Percentiles rank a stretch among this genome's conserved stretches.
phyloP scores from a whole-genome alignment of 2,888 invertebrate genomes.

The Mechanitis messenoides region DNA sequence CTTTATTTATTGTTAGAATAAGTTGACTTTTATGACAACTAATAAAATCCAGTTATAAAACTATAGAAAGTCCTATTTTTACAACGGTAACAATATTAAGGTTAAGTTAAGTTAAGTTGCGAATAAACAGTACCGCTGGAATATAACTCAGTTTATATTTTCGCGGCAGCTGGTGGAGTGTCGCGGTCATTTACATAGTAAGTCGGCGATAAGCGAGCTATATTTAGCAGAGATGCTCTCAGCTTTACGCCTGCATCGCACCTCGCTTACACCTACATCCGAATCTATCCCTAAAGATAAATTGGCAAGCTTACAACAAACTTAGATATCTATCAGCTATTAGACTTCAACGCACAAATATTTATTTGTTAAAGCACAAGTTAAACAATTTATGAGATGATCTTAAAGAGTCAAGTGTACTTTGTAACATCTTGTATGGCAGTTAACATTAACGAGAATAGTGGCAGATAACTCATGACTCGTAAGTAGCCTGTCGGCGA shows the following conservation, averaged over 20 bases:
- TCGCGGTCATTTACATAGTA: conserved; percentile 75
- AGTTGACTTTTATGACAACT: too few species aligned
- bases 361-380: background rate
- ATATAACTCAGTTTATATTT: conserved; percentile 48
- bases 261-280: conserved; percentile 51
- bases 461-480: conserved; percentile 63
- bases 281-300: conserved; percentile 28
- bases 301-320: conserved; percentile 24
- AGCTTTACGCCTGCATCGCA: conserved; percentile 38
- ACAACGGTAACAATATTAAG: too few species aligned
- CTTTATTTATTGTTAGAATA: too few species aligned
- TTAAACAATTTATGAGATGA: conserved; percentile 7
- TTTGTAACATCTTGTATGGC: conserved; percentile 44
- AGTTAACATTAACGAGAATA: conserved; percentile 66
- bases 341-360: conserved; percentile 31
- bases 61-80: too few species aligned
- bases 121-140: too few species aligned
- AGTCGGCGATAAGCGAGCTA: conserved; percentile 72
- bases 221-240: conserved; percentile 68
- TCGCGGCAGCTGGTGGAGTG: conserved; percentile 67
- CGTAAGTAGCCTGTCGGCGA: conserved; percentile 36
- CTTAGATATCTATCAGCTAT: conserved; percentile 20
- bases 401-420: conserved; percentile 44
- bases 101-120: too few species aligned
- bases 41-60: too few species aligned